Percentiles rank a stretch among this genome's conserved stretches.
Conservation (phyloP, 2,113 vertebrate species). For the Gadus chalcogrammus region DNA sequence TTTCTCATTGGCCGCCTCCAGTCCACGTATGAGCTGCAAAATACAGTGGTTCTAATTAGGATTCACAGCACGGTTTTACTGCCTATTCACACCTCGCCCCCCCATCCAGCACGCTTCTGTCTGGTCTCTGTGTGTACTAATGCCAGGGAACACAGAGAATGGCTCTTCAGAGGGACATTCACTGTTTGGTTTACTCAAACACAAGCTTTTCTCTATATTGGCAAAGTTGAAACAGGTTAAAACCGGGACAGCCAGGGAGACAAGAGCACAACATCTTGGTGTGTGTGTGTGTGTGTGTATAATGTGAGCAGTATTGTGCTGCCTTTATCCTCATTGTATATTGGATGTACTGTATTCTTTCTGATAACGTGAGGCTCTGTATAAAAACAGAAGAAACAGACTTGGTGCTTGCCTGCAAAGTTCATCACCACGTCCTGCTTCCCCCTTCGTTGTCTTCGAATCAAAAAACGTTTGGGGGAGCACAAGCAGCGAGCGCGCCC, state of each 20-base stretch:
- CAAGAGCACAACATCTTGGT: neutral
- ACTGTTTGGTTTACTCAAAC: neutral
- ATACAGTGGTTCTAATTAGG: neutral
- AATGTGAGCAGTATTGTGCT: no score
- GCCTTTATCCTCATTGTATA: no score
- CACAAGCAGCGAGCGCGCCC: no score
- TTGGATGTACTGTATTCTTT: no score
- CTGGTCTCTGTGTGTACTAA: neutral
- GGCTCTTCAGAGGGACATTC: neutral
- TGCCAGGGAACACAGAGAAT: neutral
- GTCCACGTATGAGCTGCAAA: neutral
- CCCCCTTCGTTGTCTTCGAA: no score
- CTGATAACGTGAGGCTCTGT: no score
- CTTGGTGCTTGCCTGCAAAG: no score
- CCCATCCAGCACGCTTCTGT: neutral
- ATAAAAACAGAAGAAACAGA: no score
- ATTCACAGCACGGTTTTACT: neutral
- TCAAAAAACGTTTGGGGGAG: no score
- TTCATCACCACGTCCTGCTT: no score
- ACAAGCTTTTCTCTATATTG: neutral
- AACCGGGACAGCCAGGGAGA: neutral
- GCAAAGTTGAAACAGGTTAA: neutral
- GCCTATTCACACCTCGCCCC: neutral
- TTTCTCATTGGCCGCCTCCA: neutral
- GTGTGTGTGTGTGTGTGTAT: neutral